Evolutionary conservation across 1,140 invertebrate genomes (phyloP), one percentile per base, ranked within the genome.

Genomic region (Drosophila kanapiae): DNA sequence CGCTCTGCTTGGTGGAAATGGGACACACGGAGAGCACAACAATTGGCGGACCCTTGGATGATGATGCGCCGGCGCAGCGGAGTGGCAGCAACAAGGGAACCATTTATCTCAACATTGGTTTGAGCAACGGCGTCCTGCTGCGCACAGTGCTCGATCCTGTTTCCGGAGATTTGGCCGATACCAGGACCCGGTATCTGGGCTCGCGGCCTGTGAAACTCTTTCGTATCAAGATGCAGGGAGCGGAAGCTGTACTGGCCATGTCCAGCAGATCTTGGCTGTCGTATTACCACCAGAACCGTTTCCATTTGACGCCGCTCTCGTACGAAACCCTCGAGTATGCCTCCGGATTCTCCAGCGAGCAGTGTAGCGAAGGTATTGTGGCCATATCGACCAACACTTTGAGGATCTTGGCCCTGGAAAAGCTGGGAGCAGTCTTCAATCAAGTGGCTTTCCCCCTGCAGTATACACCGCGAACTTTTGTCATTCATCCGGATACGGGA

Each of bases 321-420:
- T 99, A 99, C 91, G 98, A 99, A 93, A 97, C 97, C 49, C 93
- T 99, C 23, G 99, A 99, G 92, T 99, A 99, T 94, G 99, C 99
- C 1, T 98, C 98, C 1, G 98, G 98, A 11, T 99, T 91, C 60
- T 93, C 94, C 78, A 91, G 94, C 67, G 99, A 99, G 93, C 99
- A 99, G 93, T 99, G 99, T 95, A 98, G 98, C 1, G 99, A 99
- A 93, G 99, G 99, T 77, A 99, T 99, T 78, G 99, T 99, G 8
- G 99, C 99, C 1, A 99, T 99, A 93, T 99, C 98, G 0, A 97
- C 97, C 1, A 99, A 99, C 87, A 99, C 99, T 0, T 94, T 99
- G 31, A 95, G 98, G 76, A 99, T 99, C 95, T 95, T 99, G 90
- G 98, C 99, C 0, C 93, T 99, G 14, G 99, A 99, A 93, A 99